Base-by-base conservation (phyloP, 2,113 vertebrate species). In the Bujurquina vittata region DNA sequence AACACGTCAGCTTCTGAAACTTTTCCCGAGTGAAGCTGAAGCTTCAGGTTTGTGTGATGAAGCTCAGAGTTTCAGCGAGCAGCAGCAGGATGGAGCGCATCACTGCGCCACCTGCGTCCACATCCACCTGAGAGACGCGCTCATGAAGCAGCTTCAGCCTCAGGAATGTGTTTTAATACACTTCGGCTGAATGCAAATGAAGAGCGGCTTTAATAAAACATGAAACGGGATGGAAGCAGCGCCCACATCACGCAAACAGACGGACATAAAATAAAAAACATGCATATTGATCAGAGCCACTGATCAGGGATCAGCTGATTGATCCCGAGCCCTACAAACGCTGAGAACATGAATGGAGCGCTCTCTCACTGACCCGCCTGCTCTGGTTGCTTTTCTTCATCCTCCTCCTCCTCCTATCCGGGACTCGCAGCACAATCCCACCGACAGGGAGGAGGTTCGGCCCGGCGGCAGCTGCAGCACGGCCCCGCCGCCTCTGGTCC, bases 301-400 rank as follows among this genome's bases (percentile, higher is more conserved):
- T 15, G 54, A 75, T 75, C 73, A 58, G 14, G 5, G 56, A 29
- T 26, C 22, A 75, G 54, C 7, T 15, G 72, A 75, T 56, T 15
- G 72, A 56, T 23, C 9, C 31, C 4, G 54, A 22, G 52, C 43
- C 10, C 59, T 10, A 26, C 4, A 23, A 29, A 61, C 29, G 29
- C 10, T 12, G 33, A 20, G 33, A 57, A 31, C 22, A 4, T 14
- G 46, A 37, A 58, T 29, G 57, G 46, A 29, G 37, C 56, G 14
- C 10, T 69, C 40, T n/a, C 20, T 56, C 33, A 85, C 84, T 81
- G 33, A 86, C 84, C 97, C 97, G 88, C 90, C 97, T 96, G 11
- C 94, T 86, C 72, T 95, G 94, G 93, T 95, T 94, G 93, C 95
- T 97, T 81, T 96, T 98, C 96, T 97, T 98, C 97, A 98, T 98